These are phyloP conservation scores for Noctuana brunneofusca DNA, from an alignment of 2,888 invertebrate genomes.

Conservation along the genomic window DNA sequence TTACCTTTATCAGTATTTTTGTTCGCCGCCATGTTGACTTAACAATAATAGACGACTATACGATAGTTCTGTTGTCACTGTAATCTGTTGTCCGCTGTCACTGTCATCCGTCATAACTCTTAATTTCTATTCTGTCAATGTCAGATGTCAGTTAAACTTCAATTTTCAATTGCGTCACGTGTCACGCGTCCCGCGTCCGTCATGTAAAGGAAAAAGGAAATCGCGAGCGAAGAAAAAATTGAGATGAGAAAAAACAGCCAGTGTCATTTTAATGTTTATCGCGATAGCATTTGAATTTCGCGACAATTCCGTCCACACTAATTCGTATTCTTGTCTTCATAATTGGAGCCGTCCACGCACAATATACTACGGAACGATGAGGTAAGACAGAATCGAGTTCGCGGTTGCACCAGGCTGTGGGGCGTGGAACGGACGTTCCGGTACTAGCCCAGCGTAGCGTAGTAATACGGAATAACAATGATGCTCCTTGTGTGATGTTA, in stretches of 20 bases:
- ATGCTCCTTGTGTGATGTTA: constrained; percentile 45
- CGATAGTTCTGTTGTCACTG: not conserved
- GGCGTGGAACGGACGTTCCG: constrained; percentile 19
- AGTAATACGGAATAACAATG: constrained; percentile 21
- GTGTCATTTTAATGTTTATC: constrained; percentile 32
- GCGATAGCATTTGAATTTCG: constrained; percentile 24
- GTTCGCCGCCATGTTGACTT: not conserved
- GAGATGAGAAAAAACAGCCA: constrained; percentile 4
- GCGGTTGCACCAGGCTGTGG: constrained; percentile 19
- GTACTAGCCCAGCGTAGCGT: not conserved
- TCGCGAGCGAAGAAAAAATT: not conserved
- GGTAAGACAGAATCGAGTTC: constrained; percentile 44
- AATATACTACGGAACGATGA: constrained; percentile 46
- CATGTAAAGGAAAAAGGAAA: constrained; percentile 12
- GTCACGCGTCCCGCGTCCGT: not conserved
- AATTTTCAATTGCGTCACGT: too few relatives aligned
- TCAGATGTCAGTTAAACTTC: not conserved
- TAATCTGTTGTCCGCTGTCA: too few relatives aligned
- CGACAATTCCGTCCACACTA: constrained; percentile 41
- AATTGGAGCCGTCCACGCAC: constrained; percentile 37
- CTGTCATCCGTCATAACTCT: too few relatives aligned
- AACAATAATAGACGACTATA: not conserved
- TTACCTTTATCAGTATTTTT: not conserved
- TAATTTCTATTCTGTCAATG: too few relatives aligned
- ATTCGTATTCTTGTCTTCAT: constrained; percentile 6